Base-by-base conservation (phyloP, 1,140 invertebrate species). In the Cherax quadricarinatus region DNA sequence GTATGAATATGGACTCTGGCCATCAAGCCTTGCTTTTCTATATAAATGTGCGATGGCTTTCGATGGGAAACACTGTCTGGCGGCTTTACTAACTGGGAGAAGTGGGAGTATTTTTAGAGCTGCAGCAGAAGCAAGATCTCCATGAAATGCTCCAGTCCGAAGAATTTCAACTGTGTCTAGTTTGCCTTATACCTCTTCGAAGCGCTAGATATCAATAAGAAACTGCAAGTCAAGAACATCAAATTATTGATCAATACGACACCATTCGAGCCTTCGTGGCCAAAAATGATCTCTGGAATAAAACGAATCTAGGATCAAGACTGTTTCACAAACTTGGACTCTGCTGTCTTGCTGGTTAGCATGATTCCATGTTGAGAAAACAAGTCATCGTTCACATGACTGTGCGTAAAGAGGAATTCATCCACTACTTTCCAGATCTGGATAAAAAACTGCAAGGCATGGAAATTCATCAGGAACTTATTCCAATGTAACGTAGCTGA, bases 261-360 rank as follows among this genome's bases (percentile, higher is more conserved):
- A 41, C 51, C 81, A 41, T 82, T 82, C 81, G 49, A 57, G 4
- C 81, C 81, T 82, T 82, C 81, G 9, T 53, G 81, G 81, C 81
- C 81, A 82, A 82, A 49, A 18, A 30, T n/a, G 81, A 82, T 41
- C 3, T 82, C 81, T 49, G 21, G 81, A 82, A 53, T 82, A 41
- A 41, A 7, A 5, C 6, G 57, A 70, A 89, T 89, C 83, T 41
- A 89, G 79, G 4, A 83, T 18, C 30, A 2, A 80, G 62, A 48
- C 88, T 84, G 88, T 84, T 84, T 89, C 73, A 62, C 53, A n/a
- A 83, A 83, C 88, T 89, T 83, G 49, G 62, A 83, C 84, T 89
- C 80, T 84, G 81, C 60, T 73, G 9, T 89, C 60, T 10, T 21
- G 73, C 81, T 48, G 3, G 24, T 60, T 3, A 60, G 57, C 60